phyloP scores from a whole-genome alignment of 2,113 vertebrate species.

The Taurulus bubalis region DNA sequence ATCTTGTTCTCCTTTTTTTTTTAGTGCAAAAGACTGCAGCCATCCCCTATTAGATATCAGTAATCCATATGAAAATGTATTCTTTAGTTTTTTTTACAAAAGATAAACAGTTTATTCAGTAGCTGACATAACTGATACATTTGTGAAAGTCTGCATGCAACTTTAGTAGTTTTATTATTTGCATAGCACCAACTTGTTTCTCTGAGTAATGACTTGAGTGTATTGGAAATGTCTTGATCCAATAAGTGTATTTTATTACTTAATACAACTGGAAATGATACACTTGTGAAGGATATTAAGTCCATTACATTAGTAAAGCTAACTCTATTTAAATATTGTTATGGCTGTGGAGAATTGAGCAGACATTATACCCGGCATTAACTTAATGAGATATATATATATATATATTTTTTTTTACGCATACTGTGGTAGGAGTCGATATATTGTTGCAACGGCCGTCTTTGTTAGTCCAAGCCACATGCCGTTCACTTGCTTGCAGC shows the following conservation, averaged over 20 bases:
- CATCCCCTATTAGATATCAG: conserved; percentile 27
- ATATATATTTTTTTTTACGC: too few relatives aligned
- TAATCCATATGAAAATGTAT: conserved; percentile 14
- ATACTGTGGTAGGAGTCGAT: not conserved
- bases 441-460: not conserved
- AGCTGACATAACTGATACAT: not conserved
- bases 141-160: not conserved
- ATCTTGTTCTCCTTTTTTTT: conserved; percentile 3
- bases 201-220: not conserved
- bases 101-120: not conserved
- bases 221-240: not conserved
- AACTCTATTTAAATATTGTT: not conserved
- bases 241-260: not conserved
- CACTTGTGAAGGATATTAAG: not conserved
- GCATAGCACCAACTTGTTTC: not conserved
- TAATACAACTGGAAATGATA: not conserved
- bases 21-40: conserved; percentile 16
- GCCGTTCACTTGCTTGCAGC: not conserved
- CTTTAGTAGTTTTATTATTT: not conserved
- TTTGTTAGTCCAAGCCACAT: not conserved
- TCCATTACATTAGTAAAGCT: not conserved
- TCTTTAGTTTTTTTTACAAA: conserved; percentile 4
- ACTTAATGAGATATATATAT: not conserved
- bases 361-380: not conserved
- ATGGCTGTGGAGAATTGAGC: not conserved